Evolutionary conservation across 2,113 vertebrate genomes (phyloP).

Genomic region (Carassius gibelio): DNA sequence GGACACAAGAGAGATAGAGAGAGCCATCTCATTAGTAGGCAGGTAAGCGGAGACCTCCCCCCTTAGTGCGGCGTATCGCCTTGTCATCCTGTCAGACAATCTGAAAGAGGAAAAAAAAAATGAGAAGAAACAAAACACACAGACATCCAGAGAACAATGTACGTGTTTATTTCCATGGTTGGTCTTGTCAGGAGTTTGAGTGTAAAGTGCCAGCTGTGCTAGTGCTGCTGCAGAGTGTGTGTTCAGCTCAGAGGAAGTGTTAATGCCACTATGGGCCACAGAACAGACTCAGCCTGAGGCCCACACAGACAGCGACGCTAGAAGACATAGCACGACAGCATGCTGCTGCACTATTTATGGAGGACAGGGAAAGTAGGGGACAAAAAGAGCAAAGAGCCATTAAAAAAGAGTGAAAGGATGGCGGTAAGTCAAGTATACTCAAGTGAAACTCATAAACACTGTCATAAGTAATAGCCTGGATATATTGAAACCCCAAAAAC

Average conservation of each 20-base stretch:
- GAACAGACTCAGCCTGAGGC: constrained; percentile 48
- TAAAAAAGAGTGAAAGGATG: neutral
- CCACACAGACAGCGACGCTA: constrained; percentile 18
- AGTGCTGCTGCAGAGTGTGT: constrained; percentile 20
- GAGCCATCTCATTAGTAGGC: constrained; percentile 67
- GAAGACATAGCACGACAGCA: constrained; percentile 41
- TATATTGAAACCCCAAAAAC: neutral
- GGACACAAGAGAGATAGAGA: neutral
- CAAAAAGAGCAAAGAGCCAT: neutral
- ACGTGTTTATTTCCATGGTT: constrained; percentile 61
- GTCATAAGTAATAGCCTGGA: neutral
- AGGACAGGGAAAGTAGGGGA: neutral
- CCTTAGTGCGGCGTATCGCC: constrained; percentile 63
- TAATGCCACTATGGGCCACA: constrained; percentile 42
- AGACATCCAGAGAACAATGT: constrained; percentile 50
- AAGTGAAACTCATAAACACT: neutral
- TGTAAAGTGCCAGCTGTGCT: constrained; percentile 47
- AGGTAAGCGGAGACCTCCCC: constrained; percentile 61
- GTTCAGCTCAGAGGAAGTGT: constrained; percentile 33
- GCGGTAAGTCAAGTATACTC: neutral
- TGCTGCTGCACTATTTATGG: constrained; percentile 55
- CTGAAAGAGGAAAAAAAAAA: constrained; percentile 10
- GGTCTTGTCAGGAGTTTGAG: constrained; percentile 7
- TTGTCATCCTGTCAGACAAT: constrained; percentile 57
- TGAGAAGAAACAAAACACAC: constrained; percentile 10